Conservation (phyloP, 2,113 vertebrate genomes). For the Elaphurus davidianus region DNA sequence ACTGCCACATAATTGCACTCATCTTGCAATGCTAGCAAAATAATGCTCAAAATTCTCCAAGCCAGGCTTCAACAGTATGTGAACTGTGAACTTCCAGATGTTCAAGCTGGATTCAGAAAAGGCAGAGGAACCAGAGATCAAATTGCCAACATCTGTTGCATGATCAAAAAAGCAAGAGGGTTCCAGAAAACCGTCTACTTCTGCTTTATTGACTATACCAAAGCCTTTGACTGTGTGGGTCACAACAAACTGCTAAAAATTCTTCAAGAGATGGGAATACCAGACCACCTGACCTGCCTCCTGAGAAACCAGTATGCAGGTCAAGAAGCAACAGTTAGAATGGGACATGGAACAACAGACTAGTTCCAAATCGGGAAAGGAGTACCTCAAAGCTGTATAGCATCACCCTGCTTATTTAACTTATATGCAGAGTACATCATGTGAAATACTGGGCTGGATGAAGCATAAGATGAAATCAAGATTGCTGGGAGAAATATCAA, state of each 20-base stretch:
- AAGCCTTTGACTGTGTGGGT: not conserved
- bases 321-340: not conserved
- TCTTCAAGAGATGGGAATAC: not conserved
- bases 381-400: not conserved
- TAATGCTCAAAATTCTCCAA: not conserved
- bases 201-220: not conserved
- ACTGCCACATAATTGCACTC: not conserved
- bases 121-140: not conserved
- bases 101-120: not conserved
- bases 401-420: not conserved
- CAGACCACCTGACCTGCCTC: not conserved
- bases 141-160: not conserved
- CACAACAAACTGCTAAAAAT: not conserved
- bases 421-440: not conserved
- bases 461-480: not conserved
- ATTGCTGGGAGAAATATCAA: not conserved
- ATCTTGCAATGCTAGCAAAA: not conserved
- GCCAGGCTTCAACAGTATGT: not conserved
- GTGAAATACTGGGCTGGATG: not conserved
- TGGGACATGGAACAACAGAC: not conserved
- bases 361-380: not conserved
- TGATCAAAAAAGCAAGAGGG: not conserved
- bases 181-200: not conserved
- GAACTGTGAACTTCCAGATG: not conserved
- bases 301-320: not conserved